phyloP scores from a whole-genome alignment of 2,113 vertebrate genomes.

The Lutjanus erythropterus region DNA sequence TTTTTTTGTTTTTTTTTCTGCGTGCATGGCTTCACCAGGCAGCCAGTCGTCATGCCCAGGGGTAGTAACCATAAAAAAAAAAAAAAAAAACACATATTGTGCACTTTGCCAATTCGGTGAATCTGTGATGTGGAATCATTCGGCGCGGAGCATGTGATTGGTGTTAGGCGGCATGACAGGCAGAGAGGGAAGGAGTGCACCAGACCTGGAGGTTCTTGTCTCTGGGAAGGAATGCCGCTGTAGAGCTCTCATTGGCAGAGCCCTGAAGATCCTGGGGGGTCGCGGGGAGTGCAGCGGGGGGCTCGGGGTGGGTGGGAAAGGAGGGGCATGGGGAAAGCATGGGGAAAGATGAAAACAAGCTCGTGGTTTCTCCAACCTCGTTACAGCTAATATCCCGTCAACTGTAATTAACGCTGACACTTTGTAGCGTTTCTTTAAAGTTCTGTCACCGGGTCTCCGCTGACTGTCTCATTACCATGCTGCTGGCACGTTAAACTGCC shows the following conservation, averaged over 20 bases:
- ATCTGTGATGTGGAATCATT: slow-evolving; percentile 70
- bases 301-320: slow-evolving; percentile 59
- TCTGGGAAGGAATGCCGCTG: slow-evolving; percentile 81
- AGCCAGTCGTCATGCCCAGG: slow-evolving; percentile 41
- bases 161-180: slow-evolving; percentile 71
- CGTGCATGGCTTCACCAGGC: slow-evolving; percentile 29
- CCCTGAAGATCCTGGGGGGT: slow-evolving; percentile 75
- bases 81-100: slow-evolving; percentile 56
- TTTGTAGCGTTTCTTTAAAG: slow-evolving; percentile 41
- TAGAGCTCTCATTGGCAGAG: slow-evolving; percentile 81
- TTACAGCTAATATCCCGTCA: slow-evolving; percentile 49
- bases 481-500: neutral
- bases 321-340: slow-evolving; percentile 50
- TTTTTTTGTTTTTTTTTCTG: neutral
- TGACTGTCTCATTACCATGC: slow-evolving; percentile 4
- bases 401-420: slow-evolving; percentile 45
- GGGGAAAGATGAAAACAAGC: slow-evolving; percentile 68
- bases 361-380: slow-evolving; percentile 44
- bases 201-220: slow-evolving; percentile 74
- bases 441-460: slow-evolving; percentile 23
- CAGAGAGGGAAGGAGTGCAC: slow-evolving; percentile 58
- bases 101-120: slow-evolving; percentile 61
- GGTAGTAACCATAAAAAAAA: slow-evolving; percentile 59
- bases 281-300: slow-evolving; percentile 52
- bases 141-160: slow-evolving; percentile 68